Evolutionary conservation across 2,888 invertebrate genomes (phyloP), one percentile per base, ranked within the genome.

Genomic region (Andrena bucephala): DNA sequence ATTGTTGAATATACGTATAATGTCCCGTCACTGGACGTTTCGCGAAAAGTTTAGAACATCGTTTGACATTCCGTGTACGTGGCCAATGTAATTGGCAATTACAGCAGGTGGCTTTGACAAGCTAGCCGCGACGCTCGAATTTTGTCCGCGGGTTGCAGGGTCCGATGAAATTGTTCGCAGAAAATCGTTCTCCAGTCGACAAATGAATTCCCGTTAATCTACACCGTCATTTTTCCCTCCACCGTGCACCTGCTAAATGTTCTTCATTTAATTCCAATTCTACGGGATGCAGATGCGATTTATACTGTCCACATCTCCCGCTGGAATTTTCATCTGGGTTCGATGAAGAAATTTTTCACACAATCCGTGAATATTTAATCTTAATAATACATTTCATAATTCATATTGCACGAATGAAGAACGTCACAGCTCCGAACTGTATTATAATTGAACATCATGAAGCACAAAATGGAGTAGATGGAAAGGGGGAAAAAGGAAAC

Each of bases 81-180:
- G 62, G 36, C 68, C 77, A 75, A 69, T 85, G 76, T 88, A 87
- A 87, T 88, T 86, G 87, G 80, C 88, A 87, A 86, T 87, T 88
- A 88, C 84, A 85, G 83, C 87, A 86, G 83, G 50, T 88, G 84
- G 84, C 86, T 83, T 80, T 86, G 86, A 86, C 88, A 88, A 77
- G 50, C 75, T 79, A 74, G n/a, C 57, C 20, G 72, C 68, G 77
- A 77, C 70, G 65, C 78, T 73, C 81, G 80, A 88, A 86, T 84
- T 84, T 71, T 84, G 77, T 76, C 76, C 48, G 42, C 52, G 57
- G 72, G 78, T 62, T 87, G 83, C 81, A 85, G 77, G 50, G 81
- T 72, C 75, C 66, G 72, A 68, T 68, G 52, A 83, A 83, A 85
- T 77, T 81, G 75, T 83, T 69, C 77, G 68, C 60, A 50, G 73